Evolutionary conservation across 35 echinoderm and acorn worm genomes (phyloP).

Genomic region (Holothuria glaberrima): DNA sequence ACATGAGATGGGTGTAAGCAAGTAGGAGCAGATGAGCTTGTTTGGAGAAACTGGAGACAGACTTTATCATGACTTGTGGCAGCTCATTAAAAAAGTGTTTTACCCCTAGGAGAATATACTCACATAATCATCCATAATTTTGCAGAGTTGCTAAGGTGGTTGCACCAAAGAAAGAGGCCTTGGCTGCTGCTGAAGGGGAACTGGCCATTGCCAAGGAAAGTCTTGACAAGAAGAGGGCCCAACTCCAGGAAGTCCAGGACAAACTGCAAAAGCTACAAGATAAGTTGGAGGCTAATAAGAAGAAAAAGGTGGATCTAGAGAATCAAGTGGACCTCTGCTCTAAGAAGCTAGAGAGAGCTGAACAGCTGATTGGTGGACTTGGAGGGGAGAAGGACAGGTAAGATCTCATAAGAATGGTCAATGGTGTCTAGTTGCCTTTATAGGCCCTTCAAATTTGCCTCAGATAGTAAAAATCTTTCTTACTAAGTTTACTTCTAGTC

Average conservation of each 20-base stretch:
- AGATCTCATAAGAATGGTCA: background rate
- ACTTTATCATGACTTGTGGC: no score
- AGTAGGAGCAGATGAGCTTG: no score
- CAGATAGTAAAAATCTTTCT: no score
- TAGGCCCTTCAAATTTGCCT: no score
- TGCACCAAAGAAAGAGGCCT: constrained; percentile 86
- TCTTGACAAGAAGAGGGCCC: constrained; percentile 91
- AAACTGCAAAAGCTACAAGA: constrained; percentile 94
- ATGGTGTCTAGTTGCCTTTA: background rate
- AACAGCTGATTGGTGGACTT: constrained; percentile 94
- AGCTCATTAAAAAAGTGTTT: no score
- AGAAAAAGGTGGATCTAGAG: constrained; percentile 98
- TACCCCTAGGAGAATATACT: no score
- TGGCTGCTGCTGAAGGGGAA: constrained; percentile 85
- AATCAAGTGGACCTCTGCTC: constrained; percentile 96
- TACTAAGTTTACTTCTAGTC: no score
- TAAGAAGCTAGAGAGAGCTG: constrained; percentile 97
- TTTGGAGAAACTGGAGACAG: no score
- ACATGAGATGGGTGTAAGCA: no score
- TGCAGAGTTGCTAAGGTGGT: constrained; percentile 97
- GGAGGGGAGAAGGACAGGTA: constrained; percentile 98
- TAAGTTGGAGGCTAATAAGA: constrained; percentile 98
- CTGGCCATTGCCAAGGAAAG: constrained; percentile 86
- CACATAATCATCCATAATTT: background rate
- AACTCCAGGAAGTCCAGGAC: constrained; percentile 93